phyloP scores from a whole-genome alignment of 2,888 invertebrate genomes.

The Trachelus stipa region DNA sequence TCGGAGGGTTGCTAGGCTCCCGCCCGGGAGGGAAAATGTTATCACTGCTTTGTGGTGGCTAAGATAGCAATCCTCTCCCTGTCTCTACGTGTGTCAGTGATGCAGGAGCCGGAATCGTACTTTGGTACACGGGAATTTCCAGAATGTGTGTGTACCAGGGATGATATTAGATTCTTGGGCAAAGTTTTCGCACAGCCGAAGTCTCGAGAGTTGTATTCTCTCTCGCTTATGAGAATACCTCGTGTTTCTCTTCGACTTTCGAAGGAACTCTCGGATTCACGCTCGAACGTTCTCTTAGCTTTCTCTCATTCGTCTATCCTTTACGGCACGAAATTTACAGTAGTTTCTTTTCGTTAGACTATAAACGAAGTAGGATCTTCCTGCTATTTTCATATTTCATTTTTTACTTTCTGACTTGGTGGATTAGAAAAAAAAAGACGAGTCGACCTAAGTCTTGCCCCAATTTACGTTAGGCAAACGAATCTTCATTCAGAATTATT shows the following conservation, averaged over 20 bases:
- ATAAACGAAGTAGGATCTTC: no score
- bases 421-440: no score
- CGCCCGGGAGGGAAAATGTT: constrained; percentile 67
- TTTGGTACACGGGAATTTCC: constrained; percentile 48
- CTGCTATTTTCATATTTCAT: no score
- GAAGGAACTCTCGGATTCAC: not conserved
- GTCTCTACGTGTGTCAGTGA: constrained; percentile 31
- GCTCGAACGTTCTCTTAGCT: no score
- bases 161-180: constrained; percentile 66
- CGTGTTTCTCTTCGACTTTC: constrained; percentile 6
- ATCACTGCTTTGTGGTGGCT: constrained; percentile 67
- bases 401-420: no score
- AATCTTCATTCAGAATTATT: no score
- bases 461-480: no score
- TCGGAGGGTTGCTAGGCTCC: constrained; percentile 64
- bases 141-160: constrained; percentile 61
- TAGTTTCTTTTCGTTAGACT: no score
- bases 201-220: constrained; percentile 39
- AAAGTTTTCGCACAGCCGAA: constrained; percentile 63
- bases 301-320: no score
- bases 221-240: constrained; percentile 6
- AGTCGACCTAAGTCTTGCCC: no score
- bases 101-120: constrained; percentile 36
- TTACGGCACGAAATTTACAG: no score
- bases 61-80: constrained; percentile 62